phyloP scores from a whole-genome alignment of 2,888 invertebrate genomes.

The Conomelus anceps region DNA sequence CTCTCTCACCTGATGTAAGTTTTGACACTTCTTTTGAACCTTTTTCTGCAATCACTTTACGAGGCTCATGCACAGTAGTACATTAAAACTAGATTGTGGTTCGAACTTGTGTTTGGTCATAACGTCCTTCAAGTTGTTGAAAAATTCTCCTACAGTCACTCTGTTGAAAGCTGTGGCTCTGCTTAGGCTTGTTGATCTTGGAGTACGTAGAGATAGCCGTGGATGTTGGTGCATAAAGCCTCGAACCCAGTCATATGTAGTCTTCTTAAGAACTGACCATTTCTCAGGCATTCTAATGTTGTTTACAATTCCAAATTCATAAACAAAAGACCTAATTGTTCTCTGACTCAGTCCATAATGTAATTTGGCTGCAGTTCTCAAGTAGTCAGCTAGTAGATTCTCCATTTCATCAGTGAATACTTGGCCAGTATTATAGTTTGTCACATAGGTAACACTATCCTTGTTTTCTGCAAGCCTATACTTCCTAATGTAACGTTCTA shows the following conservation, averaged over 20 bases:
- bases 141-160: constrained; percentile 18
- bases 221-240: constrained; percentile 17
- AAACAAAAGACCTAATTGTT: too few species aligned
- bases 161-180: constrained; percentile 21
- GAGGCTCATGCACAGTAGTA: constrained; percentile 18
- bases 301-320: too few species aligned
- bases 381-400: too few species aligned
- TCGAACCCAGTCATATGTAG: constrained; percentile 15
- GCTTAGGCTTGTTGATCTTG: constrained; percentile 18
- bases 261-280: too few species aligned
- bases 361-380: too few species aligned
- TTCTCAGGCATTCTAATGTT: too few species aligned
- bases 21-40: constrained; percentile 7
- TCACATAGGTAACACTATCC: too few species aligned
- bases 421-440: too few species aligned
- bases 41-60: constrained; percentile 16
- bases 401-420: too few species aligned
- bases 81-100: constrained; percentile 17
- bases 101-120: constrained; percentile 19
- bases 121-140: not conserved
- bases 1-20: constrained; percentile 18
- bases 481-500: too few species aligned
- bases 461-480: too few species aligned
- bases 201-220: constrained; percentile 16
- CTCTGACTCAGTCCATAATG: too few species aligned